Base-by-base conservation (phyloP, 2,888 invertebrate species). In the Pyrocoelia pectoralis region DNA sequence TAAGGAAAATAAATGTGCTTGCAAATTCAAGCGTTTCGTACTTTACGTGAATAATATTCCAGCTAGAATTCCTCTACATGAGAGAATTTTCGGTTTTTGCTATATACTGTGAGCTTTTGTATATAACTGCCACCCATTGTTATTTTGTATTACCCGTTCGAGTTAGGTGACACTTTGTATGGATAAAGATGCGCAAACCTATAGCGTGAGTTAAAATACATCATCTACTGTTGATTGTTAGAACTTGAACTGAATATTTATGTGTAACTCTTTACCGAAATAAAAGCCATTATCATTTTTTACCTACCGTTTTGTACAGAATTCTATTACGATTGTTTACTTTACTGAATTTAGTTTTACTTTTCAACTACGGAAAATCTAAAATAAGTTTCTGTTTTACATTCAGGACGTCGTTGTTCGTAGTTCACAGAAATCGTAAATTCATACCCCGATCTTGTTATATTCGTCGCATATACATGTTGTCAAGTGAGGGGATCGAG, bases 381-480 rank as follows among this genome's bases (percentile, higher is more conserved):
- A 18, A 18, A 46, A 17, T 17, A 6, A 46, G 17, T 46, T 17
- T 10, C 10, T 17, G 18, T 18, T 46, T 46, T 46, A 46, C 46
- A 46, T 46, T 46, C 46, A 46, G 17, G 17, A n/a, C 18, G 15
- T 17, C 18, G n/a, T 17, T 18, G 17, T 18, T 18, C 46, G 15
- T 46, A 9, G 12, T 14, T 49, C 48, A 54, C 50, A 52, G 51
- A 63, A 67, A 61, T 60, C 54, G 60, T 64, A 58, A 56, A 69
- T 71, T 66, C 66, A 71, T 68, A 69, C 68, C 51, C 68, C 58
- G 66, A 49, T 69, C 69, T 62, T 54, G 69, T 69, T 68, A 71
- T 69, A 69, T 69, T 69, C 71, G 68, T 67, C 68, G 66, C 65
- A 67, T 65, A 61, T 64, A 62, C 65, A 71, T 71, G 69, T 68